Conservation (phyloP, 2,797 vertebrate species). For the Helarctos malayanus region DNA sequence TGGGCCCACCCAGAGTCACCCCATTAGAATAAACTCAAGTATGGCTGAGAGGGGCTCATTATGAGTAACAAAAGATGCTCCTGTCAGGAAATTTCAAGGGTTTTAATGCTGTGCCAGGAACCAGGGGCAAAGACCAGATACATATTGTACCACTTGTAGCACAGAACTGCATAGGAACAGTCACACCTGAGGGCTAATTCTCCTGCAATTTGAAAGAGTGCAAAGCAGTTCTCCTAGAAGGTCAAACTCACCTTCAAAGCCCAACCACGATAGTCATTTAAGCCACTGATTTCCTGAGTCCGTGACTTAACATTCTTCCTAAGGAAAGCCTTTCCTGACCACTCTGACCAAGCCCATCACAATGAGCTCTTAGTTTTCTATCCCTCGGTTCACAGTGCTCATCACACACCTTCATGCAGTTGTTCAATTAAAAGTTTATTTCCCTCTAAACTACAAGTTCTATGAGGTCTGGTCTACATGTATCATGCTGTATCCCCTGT, state of each 20-base stretch:
- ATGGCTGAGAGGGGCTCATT: not conserved
- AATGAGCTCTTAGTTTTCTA: not conserved
- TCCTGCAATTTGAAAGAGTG: not conserved
- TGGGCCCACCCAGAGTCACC: not conserved
- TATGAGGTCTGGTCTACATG: not conserved
- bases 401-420: not conserved
- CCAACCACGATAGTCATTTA: not conserved
- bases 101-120: not conserved
- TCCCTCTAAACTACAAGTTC: conserved; percentile 9
- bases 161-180: not conserved
- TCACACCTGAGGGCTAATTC: not conserved
- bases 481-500: not conserved
- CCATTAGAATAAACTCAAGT: not conserved
- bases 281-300: not conserved
- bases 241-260: not conserved
- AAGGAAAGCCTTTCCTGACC: not conserved
- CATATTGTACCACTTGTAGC: not conserved
- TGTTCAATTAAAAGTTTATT: not conserved
- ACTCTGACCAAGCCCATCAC: not conserved
- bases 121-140: not conserved
- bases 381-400: not conserved
- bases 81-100: not conserved
- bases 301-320: conserved; percentile 6
- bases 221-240: not conserved
- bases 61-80: not conserved